Percentiles rank a stretch among this genome's conserved stretches.
Conservation (phyloP, 2,888 invertebrate species). For the Lasioglossum vierecki region DNA sequence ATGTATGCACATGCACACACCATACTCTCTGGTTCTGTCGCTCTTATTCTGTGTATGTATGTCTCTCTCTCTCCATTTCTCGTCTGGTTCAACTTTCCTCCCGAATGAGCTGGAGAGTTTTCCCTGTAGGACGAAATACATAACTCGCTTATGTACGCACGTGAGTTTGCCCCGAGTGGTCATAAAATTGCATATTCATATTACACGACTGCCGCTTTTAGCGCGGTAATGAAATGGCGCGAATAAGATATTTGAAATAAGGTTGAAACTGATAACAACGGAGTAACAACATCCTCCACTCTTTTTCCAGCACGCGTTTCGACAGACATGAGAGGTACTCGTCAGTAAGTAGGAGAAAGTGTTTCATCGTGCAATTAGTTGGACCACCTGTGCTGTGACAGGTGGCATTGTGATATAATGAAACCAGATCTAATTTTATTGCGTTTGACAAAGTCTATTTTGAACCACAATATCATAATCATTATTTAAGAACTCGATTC, state of each 20-base stretch:
- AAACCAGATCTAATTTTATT: too few species aligned
- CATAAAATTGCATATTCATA: conserved; percentile 76
- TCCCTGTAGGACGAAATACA: conserved; percentile 62
- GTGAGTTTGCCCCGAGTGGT: conserved; percentile 70
- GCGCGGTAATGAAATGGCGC: conserved; percentile 65
- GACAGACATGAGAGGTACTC: not conserved
- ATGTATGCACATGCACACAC: conserved; percentile 27
- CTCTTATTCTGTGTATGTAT: not conserved
- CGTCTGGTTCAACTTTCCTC: conserved; percentile 65
- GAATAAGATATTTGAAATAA: conserved; percentile 61
- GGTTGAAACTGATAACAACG: conserved; percentile 42
- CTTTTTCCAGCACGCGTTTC: not conserved
- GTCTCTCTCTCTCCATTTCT: not conserved
- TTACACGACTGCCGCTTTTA: conserved; percentile 64
- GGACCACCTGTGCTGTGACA: not conserved
- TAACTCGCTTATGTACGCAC: conserved; percentile 66
- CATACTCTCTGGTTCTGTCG: not conserved
- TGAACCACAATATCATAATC: too few species aligned
- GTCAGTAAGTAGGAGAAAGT: not conserved
- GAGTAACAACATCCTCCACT: conserved; percentile 11
- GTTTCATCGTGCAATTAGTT: not conserved
- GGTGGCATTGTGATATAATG: too few species aligned
- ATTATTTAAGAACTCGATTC: too few species aligned
- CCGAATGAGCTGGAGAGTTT: conserved; percentile 61
- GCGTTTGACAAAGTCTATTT: too few species aligned